These are phyloP conservation scores for Fulica atra DNA, from an alignment of 2,113 vertebrate genomes.

Conservation along the genomic window DNA sequence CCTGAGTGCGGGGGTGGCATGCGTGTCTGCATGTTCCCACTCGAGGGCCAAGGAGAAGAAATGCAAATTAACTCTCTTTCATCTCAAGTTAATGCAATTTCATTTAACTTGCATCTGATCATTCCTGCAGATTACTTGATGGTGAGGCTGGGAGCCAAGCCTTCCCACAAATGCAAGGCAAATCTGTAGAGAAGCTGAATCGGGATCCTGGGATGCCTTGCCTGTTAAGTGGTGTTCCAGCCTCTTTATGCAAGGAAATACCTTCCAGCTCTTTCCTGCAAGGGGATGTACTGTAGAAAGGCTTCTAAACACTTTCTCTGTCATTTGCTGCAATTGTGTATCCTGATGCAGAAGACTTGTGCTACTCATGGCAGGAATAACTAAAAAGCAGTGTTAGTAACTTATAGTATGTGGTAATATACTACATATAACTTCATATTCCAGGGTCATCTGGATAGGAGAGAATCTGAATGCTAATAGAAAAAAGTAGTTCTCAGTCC, in stretches of 20 bases:
- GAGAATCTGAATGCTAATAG: background rate
- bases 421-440: background rate
- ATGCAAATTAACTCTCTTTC: constrained; percentile 46
- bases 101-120: constrained; percentile 11
- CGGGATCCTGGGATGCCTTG: background rate
- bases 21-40: accelerated
- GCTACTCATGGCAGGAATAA: background rate
- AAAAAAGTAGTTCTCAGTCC: background rate
- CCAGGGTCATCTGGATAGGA: background rate
- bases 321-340: background rate
- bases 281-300: background rate
- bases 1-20: background rate
- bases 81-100: constrained; percentile 33
- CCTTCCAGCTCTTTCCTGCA: background rate
- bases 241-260: background rate
- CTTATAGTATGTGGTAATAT: background rate
- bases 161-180: constrained; percentile 17
- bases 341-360: background rate
- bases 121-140: background rate
- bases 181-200: background rate
- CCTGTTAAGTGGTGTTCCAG: background rate
- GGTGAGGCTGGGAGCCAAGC: background rate
- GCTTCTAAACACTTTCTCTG: background rate
- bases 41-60: background rate
- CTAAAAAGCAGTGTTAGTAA: background rate